Evolutionary conservation across 2,888 invertebrate species (phyloP), one percentile per base, ranked within the genome.

Genomic region (Hypselothyrea guttata): DNA sequence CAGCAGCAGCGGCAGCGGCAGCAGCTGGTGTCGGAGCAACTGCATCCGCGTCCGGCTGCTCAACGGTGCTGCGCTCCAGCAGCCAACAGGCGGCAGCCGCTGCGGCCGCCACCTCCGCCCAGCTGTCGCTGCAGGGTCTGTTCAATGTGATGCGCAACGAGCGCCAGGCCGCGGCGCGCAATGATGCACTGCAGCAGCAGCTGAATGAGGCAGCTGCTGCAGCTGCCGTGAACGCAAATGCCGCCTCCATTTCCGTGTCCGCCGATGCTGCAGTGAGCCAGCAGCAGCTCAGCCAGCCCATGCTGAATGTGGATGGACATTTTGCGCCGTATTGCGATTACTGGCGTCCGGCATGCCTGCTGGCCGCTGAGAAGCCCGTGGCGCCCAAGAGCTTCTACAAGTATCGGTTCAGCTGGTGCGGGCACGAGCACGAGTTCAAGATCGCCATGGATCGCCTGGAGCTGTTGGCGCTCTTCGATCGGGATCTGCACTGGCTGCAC

Each of bases 391-490:
- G 89, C 18, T 90, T 87, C 65, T 90, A 90, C 71, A 90, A 89
- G 61, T 90, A 90, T 56, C 88, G 87, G 1, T 83, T 90, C 49
- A 86, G 88, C 7, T 82, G 87, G 57, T 87, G 88, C 44, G 88
- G 89, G 69, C 35, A 75, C 5, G 87, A 85, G 52, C 89, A 82
- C 9, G 90, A 90, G 71, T 77, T 89, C 5, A 97, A 97, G 92
- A 93, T 99, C 30, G 93, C 95, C 48, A 95, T 98, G 92, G 98
- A 99, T 89, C 93, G 99, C 40, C 91, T 99, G 46, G 96, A 97
- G 71, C 91, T 99, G 38, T 92, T 98, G 89, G 97, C 98, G 1
- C 91, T 99, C 11, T 94, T 99, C 74, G 99, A 99, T 90, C 93
- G 97, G 51, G 98, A 98, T 90, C 91, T 96, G 48, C 87, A 89